Percentiles rank a stretch among this genome's conserved stretches.
Conservation (phyloP, 2,888 invertebrate genomes). For the Ceramica pisi region DNA sequence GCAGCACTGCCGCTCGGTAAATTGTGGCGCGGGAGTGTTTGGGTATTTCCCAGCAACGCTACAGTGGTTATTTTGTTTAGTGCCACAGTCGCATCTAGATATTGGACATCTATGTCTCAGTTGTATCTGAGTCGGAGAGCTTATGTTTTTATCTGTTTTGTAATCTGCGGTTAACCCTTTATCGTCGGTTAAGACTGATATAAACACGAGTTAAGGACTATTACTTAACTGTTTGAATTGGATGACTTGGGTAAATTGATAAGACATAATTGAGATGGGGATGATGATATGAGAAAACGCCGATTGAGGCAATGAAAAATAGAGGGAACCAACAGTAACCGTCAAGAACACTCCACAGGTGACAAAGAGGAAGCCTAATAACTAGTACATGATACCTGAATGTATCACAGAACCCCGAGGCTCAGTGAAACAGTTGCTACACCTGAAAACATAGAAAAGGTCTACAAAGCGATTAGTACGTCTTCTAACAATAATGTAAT, state of each 20-base stretch:
- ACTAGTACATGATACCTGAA: no score
- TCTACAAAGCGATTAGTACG: neutral
- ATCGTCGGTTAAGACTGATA: conserved; percentile 19
- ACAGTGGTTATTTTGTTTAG: conserved; percentile 56
- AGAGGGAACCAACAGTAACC: neutral
- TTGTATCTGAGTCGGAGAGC: conserved; percentile 34
- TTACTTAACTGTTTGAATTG: conserved; percentile 12
- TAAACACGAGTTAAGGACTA: conserved; percentile 26
- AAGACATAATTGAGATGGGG: neutral
- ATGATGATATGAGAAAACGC: neutral
- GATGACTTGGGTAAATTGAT: conserved; percentile 9
- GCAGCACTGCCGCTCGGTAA: conserved; percentile 55
- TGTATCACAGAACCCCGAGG: no score
- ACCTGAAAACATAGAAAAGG: neutral
- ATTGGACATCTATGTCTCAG: conserved; percentile 42
- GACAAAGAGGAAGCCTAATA: neutral
- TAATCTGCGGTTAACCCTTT: conserved; percentile 33
- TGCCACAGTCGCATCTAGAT: conserved; percentile 45
- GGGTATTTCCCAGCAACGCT: conserved; percentile 47
- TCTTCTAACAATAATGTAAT: neutral
- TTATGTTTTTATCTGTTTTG: conserved; percentile 43
- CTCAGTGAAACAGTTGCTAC: neutral
- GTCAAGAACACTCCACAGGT: neutral
- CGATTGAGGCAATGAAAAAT: neutral
- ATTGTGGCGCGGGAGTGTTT: conserved; percentile 57